Percentiles rank a stretch among this genome's conserved stretches.
Conservation (phyloP, 2,113 vertebrate species). For the Microtus ochrogaster region DNA sequence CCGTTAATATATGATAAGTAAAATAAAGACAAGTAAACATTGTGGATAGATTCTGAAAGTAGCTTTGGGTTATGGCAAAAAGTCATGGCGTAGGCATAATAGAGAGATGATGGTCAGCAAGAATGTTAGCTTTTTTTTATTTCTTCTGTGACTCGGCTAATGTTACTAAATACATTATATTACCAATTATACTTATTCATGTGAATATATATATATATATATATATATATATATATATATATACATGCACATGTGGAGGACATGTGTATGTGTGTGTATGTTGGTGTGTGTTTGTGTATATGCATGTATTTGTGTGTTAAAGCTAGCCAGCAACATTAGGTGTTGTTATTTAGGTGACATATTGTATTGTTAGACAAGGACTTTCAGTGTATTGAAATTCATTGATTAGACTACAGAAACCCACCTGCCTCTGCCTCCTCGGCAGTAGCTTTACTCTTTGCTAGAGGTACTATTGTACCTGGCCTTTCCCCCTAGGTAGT, state of each 20-base stretch:
- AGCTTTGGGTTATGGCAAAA: not conserved
- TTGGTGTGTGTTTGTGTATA: not conserved
- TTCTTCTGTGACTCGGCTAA: not conserved
- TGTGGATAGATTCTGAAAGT: too few relatives aligned
- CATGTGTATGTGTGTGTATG: not conserved
- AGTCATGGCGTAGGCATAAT: accelerated
- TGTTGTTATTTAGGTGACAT: not conserved
- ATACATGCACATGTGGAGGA: not conserved
- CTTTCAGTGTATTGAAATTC: not conserved
- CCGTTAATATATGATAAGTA: not conserved
- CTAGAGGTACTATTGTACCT: not conserved
- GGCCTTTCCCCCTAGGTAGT: too few relatives aligned
- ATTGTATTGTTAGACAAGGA: not conserved
- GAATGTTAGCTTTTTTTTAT: not conserved
- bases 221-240: too few relatives aligned
- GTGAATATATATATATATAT: not conserved
- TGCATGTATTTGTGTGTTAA: not conserved
- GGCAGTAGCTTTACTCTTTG: too few relatives aligned
- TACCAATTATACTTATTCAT: not conserved
- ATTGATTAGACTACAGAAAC: not conserved
- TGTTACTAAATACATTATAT: not conserved
- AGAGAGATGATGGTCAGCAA: accelerated
- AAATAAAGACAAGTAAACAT: too few relatives aligned
- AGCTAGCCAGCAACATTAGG: not conserved
- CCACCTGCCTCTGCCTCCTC: not conserved